phyloP scores from a whole-genome alignment of 2,113 vertebrate genomes.

The Pseudorasbora parva region DNA sequence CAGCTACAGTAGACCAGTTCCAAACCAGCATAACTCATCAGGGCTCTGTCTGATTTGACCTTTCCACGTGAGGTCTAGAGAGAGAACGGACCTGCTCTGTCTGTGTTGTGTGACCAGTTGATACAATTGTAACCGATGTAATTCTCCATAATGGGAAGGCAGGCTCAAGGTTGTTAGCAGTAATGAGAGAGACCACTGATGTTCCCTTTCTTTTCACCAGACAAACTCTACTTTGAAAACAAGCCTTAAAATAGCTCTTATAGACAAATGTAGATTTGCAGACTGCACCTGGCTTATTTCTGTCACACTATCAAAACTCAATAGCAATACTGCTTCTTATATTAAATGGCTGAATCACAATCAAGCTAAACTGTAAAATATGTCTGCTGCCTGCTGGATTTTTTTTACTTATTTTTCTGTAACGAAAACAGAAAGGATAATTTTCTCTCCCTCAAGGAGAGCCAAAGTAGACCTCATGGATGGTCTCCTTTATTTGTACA shows the following conservation, averaged over 20 bases:
- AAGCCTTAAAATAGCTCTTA: slow-evolving; percentile 18
- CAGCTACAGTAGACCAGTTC: background rate
- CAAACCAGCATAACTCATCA: background rate
- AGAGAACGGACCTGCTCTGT: slow-evolving; percentile 65
- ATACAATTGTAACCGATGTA: slow-evolving; percentile 70
- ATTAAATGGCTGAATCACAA: background rate
- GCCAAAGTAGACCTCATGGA: slow-evolving; percentile 13
- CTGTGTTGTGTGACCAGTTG: slow-evolving; percentile 67
- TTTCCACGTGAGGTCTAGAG: slow-evolving; percentile 64
- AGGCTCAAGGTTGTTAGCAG: slow-evolving; percentile 72
- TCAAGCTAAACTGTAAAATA: background rate
- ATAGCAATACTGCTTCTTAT: slow-evolving; percentile 4
- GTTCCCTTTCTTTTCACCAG: slow-evolving; percentile 16
- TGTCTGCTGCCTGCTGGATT: background rate
- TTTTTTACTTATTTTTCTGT: too few relatives aligned
- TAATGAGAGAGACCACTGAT: slow-evolving; percentile 72
- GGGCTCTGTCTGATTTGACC: slow-evolving; percentile 42
- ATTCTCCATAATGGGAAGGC: slow-evolving; percentile 73
- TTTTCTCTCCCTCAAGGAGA: slow-evolving; percentile 19
- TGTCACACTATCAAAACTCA: background rate
- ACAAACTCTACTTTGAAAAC: slow-evolving; percentile 39
- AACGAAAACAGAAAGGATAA: background rate
- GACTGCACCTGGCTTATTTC: background rate
- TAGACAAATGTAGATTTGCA: background rate
- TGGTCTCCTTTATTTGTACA: background rate